A percentile compares a stretch with the other conserved stretches of the same genome.
These are phyloP conservation scores for Elephas maximus DNA, from an alignment of 2,113 vertebrate genomes.

Conservation along the genomic window DNA sequence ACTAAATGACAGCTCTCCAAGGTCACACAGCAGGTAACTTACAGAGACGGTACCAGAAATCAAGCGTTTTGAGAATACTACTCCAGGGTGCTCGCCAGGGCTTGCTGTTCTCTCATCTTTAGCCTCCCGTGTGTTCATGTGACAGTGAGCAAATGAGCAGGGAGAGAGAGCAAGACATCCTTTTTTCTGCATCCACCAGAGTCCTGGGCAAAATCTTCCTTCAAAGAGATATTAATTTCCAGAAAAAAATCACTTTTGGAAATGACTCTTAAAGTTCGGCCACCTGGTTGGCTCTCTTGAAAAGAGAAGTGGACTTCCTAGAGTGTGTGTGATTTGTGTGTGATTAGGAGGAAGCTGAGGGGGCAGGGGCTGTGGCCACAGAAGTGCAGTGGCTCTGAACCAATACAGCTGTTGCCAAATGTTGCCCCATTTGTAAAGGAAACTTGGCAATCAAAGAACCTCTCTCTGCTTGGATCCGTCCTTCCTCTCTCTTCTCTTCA, in stretches of 20 bases:
- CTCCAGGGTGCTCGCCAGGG: too few species aligned
- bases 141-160: neutral
- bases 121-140: neutral
- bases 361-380: fast-evolving
- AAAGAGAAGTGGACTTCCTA: neutral
- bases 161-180: fast-evolving
- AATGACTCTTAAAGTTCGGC: neutral
- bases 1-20: neutral
- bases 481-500: neutral
- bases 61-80: neutral
- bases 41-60: neutral
- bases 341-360: neutral
- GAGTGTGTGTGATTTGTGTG: neutral
- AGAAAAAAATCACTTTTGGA: neutral
- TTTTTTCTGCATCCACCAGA: neutral
- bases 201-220: neutral
- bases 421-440: constrained; percentile 49
- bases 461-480: neutral
- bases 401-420: neutral
- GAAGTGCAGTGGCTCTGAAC: neutral
- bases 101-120: neutral
- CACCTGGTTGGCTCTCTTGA: neutral
- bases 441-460: constrained; percentile 54
- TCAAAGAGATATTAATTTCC: neutral
- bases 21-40: neutral